Percentiles rank a stretch among this genome's conserved stretches.
Evolutionary conservation across 2,888 invertebrate species (phyloP).

Genomic region (Troides helena): DNA sequence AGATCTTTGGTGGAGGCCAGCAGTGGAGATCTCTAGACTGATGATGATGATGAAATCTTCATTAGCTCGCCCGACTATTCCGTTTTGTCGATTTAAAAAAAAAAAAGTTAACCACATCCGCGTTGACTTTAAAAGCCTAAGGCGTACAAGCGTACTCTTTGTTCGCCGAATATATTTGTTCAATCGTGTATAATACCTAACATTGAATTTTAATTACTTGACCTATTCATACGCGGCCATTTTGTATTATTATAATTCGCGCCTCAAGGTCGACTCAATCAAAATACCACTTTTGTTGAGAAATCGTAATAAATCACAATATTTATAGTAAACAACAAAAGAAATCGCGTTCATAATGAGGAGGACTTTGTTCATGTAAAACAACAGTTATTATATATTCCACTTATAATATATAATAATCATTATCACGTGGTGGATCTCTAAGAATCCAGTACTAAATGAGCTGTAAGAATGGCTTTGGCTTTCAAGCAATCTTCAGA

Average conservation of each 20-base stretch:
- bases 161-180: slow-evolving; percentile 24
- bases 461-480: too few species aligned
- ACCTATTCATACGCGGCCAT: slow-evolving; percentile 24
- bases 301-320: slow-evolving; percentile 19
- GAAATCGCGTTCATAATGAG: background rate
- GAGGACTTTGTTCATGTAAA: too few species aligned
- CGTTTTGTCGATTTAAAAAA: background rate
- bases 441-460: too few species aligned
- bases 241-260: slow-evolving; percentile 24
- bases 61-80: background rate
- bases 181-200: slow-evolving; percentile 17
- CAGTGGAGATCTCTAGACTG: too few species aligned
- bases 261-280: slow-evolving; percentile 21
- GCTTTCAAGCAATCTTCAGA: too few species aligned
- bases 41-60: background rate
- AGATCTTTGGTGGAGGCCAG: too few species aligned
- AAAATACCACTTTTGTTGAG: slow-evolving; percentile 18
- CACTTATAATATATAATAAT: too few species aligned
- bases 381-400: too few species aligned
- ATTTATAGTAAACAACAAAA: slow-evolving; percentile 10
- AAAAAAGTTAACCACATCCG: slow-evolving; percentile 8
- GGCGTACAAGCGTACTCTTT: slow-evolving; percentile 13
- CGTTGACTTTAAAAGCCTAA: slow-evolving; percentile 13
- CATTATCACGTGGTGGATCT: too few species aligned
- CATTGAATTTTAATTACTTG: slow-evolving; percentile 29